phyloP scores from a whole-genome alignment of 1,140 invertebrate species.

The Acyrthosiphon pisum region DNA sequence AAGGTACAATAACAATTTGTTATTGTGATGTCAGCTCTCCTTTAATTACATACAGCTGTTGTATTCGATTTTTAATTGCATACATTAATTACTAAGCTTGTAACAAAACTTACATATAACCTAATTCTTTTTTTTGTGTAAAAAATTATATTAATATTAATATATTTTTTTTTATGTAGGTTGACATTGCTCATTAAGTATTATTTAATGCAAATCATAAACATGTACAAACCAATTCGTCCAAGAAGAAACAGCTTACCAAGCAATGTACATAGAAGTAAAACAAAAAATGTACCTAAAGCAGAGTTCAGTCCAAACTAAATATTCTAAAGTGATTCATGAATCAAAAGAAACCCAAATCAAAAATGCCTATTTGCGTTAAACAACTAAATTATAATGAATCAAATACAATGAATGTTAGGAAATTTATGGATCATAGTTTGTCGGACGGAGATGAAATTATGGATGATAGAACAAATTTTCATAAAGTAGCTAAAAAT shows the following conservation, averaged over 20 bases:
- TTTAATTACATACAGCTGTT: too few relatives aligned
- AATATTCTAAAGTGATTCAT: constrained; percentile 25
- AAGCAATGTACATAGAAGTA: constrained; percentile 44
- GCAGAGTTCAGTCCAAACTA: neutral
- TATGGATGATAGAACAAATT: neutral
- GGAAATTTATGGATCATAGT: constrained; percentile 17
- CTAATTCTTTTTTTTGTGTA: neutral
- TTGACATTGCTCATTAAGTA: constrained; percentile 37
- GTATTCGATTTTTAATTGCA: too few relatives aligned
- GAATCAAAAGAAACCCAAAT: constrained; percentile 31
- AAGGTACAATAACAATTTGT: neutral
- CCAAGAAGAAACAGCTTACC: constrained; percentile 50
- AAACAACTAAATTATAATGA: constrained; percentile 46
- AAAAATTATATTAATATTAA: neutral
- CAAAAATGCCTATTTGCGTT: constrained; percentile 19
- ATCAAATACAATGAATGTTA: neutral
- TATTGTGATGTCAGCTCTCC: neutral
- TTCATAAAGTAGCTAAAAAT: neutral
- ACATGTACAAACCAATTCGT: constrained; percentile 50
- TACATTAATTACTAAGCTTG: neutral
- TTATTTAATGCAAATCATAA: constrained; percentile 33
- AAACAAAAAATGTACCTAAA: constrained; percentile 38
- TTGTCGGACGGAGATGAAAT: constrained; percentile 49
- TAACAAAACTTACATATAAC: neutral
- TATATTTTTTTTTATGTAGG: constrained; percentile 40